Conservation (phyloP, 2,888 invertebrate genomes). For the Chloroclystis v-ata region DNA sequence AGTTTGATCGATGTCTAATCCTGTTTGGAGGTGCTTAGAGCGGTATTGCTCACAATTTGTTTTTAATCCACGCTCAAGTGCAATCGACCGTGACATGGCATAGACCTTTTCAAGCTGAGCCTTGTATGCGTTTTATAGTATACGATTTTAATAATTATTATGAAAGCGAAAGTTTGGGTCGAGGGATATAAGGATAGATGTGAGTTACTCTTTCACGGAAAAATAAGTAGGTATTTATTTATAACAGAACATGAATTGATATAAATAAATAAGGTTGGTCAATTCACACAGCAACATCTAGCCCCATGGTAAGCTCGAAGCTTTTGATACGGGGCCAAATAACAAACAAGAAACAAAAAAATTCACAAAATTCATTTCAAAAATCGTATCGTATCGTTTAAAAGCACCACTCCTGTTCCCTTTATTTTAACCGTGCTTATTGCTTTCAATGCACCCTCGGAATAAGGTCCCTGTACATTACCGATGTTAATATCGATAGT, state of each 20-base stretch:
- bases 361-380: too few relatives aligned
- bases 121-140: background rate
- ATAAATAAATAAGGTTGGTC: too few relatives aligned
- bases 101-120: constrained; percentile 26
- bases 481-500: constrained; percentile 66
- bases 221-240: too few relatives aligned
- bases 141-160: too few relatives aligned
- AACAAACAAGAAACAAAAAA: too few relatives aligned
- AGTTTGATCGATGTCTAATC: constrained; percentile 12
- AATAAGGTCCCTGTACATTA: constrained; percentile 61
- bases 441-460: constrained; percentile 48
- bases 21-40: constrained; percentile 15
- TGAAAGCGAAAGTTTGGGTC: too few relatives aligned
- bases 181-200: too few relatives aligned
- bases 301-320: too few relatives aligned
- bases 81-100: constrained; percentile 28
- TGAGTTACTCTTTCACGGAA: too few relatives aligned
- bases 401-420: constrained; percentile 29
- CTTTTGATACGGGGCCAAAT: too few relatives aligned
- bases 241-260: too few relatives aligned
- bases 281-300: too few relatives aligned
- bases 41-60: constrained; percentile 27
- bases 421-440: constrained; percentile 49
- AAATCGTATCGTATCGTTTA: background rate
- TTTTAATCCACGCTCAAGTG: constrained; percentile 30